Percentiles rank a stretch among this genome's conserved stretches.
phyloP scores from a whole-genome alignment of 2,113 vertebrate genomes.

The Corythornis vintsioides region DNA sequence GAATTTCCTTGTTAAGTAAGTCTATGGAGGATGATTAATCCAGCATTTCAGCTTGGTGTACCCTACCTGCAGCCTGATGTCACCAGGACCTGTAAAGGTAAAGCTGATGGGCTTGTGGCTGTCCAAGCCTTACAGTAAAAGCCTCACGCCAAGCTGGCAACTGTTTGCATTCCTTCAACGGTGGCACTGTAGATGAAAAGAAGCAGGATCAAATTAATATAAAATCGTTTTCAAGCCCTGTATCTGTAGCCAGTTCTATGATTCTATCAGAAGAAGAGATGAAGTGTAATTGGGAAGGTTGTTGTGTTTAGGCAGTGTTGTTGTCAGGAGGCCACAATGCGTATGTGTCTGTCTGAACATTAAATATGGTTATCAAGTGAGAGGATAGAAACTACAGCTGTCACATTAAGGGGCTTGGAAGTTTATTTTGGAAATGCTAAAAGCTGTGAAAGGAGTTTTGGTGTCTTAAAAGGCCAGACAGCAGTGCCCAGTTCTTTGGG shows the following conservation, averaged over 20 bases:
- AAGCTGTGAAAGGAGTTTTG: background rate
- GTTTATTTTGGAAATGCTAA: slow-evolving; percentile 24
- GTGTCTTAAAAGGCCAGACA: background rate
- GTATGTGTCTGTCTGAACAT: background rate
- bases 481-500: background rate
- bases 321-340: background rate
- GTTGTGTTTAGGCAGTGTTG: background rate
- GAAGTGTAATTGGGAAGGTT: background rate
- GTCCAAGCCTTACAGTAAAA: background rate
- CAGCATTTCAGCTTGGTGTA: background rate
- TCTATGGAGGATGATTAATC: background rate
- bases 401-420: background rate
- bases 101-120: background rate
- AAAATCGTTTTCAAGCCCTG: background rate
- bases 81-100: background rate
- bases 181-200: background rate
- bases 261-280: background rate
- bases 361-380: background rate
- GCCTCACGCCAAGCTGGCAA: background rate
- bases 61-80: background rate
- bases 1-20: background rate
- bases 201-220: background rate
- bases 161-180: background rate
- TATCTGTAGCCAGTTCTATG: background rate
- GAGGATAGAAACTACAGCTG: background rate